Evolutionary conservation across 2,113 vertebrate genomes (phyloP), one percentile per base, ranked within the genome.

Genomic region (Peromyscus leucopus): DNA sequence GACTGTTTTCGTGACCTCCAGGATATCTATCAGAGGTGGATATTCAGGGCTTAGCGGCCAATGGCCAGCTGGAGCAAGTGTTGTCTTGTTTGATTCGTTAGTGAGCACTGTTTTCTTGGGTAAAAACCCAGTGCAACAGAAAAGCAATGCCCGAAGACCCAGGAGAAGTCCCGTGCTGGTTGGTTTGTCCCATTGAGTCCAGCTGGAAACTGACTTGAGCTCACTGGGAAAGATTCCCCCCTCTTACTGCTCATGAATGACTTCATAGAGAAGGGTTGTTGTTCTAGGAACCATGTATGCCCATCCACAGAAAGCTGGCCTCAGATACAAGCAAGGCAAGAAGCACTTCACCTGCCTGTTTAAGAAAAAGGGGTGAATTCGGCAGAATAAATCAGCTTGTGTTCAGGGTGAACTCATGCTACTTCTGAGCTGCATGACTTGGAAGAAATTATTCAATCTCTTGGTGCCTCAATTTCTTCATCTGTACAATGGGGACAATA

Each of bases 91-190:
- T n/a, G 72, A n/a, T 48, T n/a, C 55, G 48, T 82, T 78, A 42
- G 55, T 46, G 24, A 67, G 22, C 8, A 36, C 33, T 78, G 26
- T 74, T 91, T 11, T 16, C 36, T 74, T 89, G 65, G 79, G 75
- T 90, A 86, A 92, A 95, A 91, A 80, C 88, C 79, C 72, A 91
- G 39, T 6, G 1, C 57, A 85, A 74, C 26, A 4, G 78, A 55
- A 95, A 79, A 91, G 57, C 63, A 90, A 93, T 15, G 9, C 2
- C 28, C 6, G 57, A 86, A 59, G 36, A 63, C 94, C 79, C 33
- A 17, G 15, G 36, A n/a, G 59, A 87, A 94, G 46, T n/a, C 59
- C 28, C 69, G 26, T 33, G n/a, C 16, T n/a, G 19, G 13, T 48
- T 65, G 46, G n/a, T 55, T 85, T 74, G 31, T 48, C 67, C 22